Evolutionary conservation across 2,113 vertebrate genomes (phyloP).

Genomic region (Callionymus lyra): DNA sequence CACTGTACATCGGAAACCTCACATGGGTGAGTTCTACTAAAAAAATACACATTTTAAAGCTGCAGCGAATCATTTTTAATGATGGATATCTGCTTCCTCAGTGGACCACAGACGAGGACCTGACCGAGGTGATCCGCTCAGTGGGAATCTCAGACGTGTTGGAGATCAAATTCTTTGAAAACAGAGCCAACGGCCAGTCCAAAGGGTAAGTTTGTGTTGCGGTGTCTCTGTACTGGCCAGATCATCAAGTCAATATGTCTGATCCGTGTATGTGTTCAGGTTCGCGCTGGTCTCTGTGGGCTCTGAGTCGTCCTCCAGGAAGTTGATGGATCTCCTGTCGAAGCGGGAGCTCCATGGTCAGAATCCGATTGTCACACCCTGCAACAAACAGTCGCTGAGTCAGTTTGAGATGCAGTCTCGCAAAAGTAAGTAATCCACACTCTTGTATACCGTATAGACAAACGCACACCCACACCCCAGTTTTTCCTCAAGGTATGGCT

Average conservation of each 20-base stretch:
- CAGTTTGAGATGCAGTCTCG: constrained; percentile 99
- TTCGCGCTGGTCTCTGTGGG: constrained; percentile 97
- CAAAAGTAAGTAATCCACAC: no score
- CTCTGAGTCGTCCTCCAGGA: constrained; percentile 92
- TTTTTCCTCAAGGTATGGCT: constrained; percentile 58
- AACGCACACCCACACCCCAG: neutral
- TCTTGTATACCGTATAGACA: no score
- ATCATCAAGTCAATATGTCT: neutral
- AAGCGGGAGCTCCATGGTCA: constrained; percentile 96
- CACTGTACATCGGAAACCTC: constrained; percentile 93
- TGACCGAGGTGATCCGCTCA: constrained; percentile 93
- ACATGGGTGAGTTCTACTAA: constrained; percentile 79
- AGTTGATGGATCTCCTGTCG: constrained; percentile 90
- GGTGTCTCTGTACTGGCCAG: neutral
- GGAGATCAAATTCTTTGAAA: constrained; percentile 99
- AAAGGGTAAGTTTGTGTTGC: constrained; percentile 77
- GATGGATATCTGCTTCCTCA: constrained; percentile 50
- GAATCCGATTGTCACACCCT: constrained; percentile 94
- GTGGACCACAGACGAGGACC: constrained; percentile 99
- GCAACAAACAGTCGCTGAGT: constrained; percentile 97
- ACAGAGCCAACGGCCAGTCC: constrained; percentile 95
- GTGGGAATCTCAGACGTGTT: constrained; percentile 93
- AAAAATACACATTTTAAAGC: neutral
- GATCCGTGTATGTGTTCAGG: constrained; percentile 47
- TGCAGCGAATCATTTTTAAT: neutral